Base-by-base conservation (phyloP, 2,888 invertebrate genomes). In the Diloba caeruleocephala region DNA sequence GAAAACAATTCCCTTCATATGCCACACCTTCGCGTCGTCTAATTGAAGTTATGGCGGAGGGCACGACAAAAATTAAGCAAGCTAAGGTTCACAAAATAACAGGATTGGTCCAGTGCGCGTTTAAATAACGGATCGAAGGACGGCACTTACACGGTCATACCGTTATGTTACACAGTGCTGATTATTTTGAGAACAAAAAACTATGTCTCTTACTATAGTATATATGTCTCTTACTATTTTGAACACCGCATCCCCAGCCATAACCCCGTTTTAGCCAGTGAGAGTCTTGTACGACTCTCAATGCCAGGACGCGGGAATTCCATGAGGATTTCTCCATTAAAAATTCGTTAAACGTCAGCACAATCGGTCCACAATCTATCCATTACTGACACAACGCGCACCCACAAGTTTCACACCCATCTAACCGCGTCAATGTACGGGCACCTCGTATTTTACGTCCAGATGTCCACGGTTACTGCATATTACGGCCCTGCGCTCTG, bases 381-480 rank as follows among this genome's bases (percentile, higher is more conserved):
- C 54, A 70, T 67, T 71, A 52, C 67, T 23, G 14, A 6, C 42
- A 12, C 33, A 63, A 41, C 42, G 56, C 25, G 34, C 28, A 49
- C 51, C n/a, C 15, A 43, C 38, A 39, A 53, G 38, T 58, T 60
- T 58, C 57, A 28, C 44, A 37, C 32, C 38, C 41, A 33, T 74
- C 55, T 51, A 46, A 67, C 51, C 58, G 32, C 58, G 14, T 28
- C 52, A 33, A 62, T 71, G 64, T 68, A 59, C 57, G 54, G 25
- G 43, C 43, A 34, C 62, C 59, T 57, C 70, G 71, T 79, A 78
- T 80, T 71, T 81, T 69, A 78, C 70, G 69, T 57, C 62, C 67
- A 66, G 71, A 70, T 67, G 74, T 68, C 74, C 72, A 62, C 52
- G 54, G 73, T 69, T 71, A 76, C 65, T 52, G 71, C 50, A 44